Conservation (phyloP, 2,888 invertebrate species). For the Sialis lutaria region DNA sequence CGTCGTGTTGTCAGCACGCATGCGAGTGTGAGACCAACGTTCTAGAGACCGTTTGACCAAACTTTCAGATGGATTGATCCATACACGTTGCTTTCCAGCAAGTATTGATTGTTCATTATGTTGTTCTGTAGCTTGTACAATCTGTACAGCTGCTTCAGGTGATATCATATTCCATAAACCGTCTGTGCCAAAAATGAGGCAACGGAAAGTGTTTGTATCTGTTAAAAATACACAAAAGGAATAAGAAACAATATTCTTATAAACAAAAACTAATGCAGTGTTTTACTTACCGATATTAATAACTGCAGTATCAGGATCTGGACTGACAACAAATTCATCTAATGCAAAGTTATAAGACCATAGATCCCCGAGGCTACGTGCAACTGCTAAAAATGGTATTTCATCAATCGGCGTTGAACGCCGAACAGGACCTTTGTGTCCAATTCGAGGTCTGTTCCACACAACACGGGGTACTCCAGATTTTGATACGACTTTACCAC, state of each 20-base stretch:
- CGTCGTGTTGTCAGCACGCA: slow-evolving; percentile 93
- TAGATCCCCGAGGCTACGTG: slow-evolving; percentile 86
- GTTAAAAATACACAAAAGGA: slow-evolving; percentile 35
- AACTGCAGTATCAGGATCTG: slow-evolving; percentile 88
- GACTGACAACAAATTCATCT: slow-evolving; percentile 92
- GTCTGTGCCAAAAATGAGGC: slow-evolving; percentile 90
- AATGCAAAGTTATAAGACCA: slow-evolving; percentile 92
- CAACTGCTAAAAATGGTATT: slow-evolving; percentile 91
- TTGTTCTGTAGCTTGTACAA: slow-evolving; percentile 66
- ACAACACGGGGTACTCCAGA: slow-evolving; percentile 89
- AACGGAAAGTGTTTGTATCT: slow-evolving; percentile 60
- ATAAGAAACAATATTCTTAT: no score
- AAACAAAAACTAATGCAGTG: no score
- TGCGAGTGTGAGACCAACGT: slow-evolving; percentile 65
- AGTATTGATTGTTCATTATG: slow-evolving; percentile 53
- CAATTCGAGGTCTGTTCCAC: slow-evolving; percentile 83
- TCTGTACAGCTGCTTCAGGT: slow-evolving; percentile 63
- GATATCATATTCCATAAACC: slow-evolving; percentile 93
- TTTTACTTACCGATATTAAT: no score
- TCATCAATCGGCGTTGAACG: slow-evolving; percentile 83
- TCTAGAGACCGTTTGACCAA: slow-evolving; percentile 70
- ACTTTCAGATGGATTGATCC: slow-evolving; percentile 84
- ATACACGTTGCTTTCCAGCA: slow-evolving; percentile 27
- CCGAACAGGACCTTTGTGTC: slow-evolving; percentile 73
- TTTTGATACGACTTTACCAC: slow-evolving; percentile 61